These are phyloP conservation scores for Hecatera dysodea DNA, from an alignment of 2,888 invertebrate genomes.

Conservation along the genomic window DNA sequence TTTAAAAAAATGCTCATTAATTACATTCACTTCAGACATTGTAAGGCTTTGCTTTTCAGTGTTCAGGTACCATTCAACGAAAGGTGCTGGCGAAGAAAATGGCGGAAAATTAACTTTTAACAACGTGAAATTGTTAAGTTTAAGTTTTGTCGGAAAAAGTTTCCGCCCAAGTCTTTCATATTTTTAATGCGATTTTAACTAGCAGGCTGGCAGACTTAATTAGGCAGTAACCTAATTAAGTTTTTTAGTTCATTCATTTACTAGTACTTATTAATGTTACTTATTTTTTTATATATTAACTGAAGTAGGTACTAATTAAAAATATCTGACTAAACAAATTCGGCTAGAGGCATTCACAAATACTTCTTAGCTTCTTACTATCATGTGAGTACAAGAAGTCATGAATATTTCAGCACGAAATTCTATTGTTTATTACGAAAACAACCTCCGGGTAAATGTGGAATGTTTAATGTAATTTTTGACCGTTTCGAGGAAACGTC, in stretches of 20 bases:
- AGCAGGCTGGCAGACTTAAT: neutral
- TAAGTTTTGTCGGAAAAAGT: neutral
- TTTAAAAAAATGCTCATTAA: conserved; percentile 13
- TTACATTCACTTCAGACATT: conserved; percentile 18
- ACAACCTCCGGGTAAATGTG: conserved; percentile 18
- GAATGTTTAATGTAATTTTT: conserved; percentile 18
- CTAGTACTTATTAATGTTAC: too few relatives aligned
- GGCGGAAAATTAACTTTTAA: conserved; percentile 28
- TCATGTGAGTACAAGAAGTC: neutral
- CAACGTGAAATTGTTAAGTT: conserved; percentile 13
- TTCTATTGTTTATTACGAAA: conserved; percentile 35
- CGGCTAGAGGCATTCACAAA: neutral
- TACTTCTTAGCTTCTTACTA: neutral
- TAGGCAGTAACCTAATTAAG: neutral
- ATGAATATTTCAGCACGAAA: conserved; percentile 33
- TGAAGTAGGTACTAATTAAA: neutral
- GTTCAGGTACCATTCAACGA: neutral
- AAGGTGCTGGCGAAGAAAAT: conserved; percentile 25
- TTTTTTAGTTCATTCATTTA: neutral
- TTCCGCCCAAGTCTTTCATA: neutral
- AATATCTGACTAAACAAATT: neutral
- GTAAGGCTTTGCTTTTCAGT: neutral
- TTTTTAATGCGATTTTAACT: conserved; percentile 1
- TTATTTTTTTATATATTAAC: neutral
- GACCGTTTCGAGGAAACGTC: conserved; percentile 37